Evolutionary conservation across 2,797 vertebrate species (phyloP).

Genomic region (Prunella strophiata): DNA sequence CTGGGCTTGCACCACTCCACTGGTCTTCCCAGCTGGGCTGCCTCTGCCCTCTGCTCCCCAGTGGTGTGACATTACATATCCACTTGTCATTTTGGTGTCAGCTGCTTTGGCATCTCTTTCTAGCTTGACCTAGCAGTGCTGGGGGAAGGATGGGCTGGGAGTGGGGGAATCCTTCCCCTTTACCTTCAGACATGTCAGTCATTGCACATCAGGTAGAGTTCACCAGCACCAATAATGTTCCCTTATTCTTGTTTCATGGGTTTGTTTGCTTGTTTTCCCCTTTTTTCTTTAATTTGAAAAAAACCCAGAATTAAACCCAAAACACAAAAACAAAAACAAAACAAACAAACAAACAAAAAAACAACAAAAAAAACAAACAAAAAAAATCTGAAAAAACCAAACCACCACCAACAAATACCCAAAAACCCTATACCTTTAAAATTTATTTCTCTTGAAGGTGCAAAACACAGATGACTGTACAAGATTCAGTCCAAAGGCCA

Average conservation of each 20-base stretch:
- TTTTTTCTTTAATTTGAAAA: not conserved
- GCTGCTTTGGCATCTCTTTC: not conserved
- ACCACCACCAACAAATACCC: not conserved
- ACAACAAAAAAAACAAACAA: not conserved
- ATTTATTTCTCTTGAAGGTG: not conserved
- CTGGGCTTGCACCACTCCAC: not conserved
- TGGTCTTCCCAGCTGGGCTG: not conserved
- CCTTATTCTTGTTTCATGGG: not conserved
- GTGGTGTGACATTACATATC: not conserved
- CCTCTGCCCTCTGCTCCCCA: not conserved
- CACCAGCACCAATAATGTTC: not conserved
- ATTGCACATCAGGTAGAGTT: not conserved
- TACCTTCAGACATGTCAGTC: not conserved
- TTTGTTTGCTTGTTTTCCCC: not conserved
- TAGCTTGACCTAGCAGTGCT: not conserved
- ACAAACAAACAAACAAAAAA: too few relatives aligned
- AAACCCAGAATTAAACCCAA: not conserved
- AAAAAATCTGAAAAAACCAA: too few relatives aligned
- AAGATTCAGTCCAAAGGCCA: not conserved
- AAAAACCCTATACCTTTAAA: not conserved
- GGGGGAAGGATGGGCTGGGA: not conserved
- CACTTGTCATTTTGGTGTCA: not conserved
- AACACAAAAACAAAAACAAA: too few relatives aligned
- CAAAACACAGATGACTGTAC: not conserved
- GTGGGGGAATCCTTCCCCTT: not conserved